Evolutionary conservation across 2,888 invertebrate genomes (phyloP).

Genomic region (Agrochola macilenta): DNA sequence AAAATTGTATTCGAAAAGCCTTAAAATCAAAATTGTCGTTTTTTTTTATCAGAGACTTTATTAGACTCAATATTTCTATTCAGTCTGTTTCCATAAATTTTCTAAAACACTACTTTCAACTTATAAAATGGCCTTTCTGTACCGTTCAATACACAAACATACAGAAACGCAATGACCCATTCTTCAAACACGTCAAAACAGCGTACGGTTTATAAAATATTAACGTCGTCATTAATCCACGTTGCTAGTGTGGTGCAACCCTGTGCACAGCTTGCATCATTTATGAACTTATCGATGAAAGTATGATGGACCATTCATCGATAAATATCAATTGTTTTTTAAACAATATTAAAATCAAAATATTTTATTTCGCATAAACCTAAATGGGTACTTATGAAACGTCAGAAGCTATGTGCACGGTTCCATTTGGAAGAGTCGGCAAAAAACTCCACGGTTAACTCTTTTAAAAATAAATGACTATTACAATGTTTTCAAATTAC

Average conservation of each 20-base stretch:
- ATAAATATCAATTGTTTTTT: conserved; percentile 28
- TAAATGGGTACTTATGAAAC: no score
- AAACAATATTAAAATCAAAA: no score
- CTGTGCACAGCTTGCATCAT: conserved; percentile 32
- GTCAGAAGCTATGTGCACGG: no score
- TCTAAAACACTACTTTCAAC: no score
- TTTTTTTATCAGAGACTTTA: background rate
- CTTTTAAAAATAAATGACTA: no score
- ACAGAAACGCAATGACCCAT: conserved; percentile 20
- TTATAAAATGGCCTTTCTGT: conserved; percentile 1
- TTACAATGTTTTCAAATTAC: no score
- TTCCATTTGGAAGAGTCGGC: no score
- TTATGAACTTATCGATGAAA: conserved; percentile 19
- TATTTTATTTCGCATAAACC: no score
- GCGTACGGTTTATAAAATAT: conserved; percentile 26
- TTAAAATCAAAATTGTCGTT: background rate
- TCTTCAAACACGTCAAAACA: conserved; percentile 16
- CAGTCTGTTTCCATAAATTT: background rate
- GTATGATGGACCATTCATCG: conserved; percentile 30
- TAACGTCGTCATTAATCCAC: conserved; percentile 41
- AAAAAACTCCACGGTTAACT: no score
- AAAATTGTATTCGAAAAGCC: background rate
- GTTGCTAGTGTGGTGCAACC: conserved; percentile 39
- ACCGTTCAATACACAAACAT: conserved; percentile 25
- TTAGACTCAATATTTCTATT: background rate